Evolutionary conservation across 2,113 vertebrate species (phyloP).

Genomic region (Lophius piscatorius): DNA sequence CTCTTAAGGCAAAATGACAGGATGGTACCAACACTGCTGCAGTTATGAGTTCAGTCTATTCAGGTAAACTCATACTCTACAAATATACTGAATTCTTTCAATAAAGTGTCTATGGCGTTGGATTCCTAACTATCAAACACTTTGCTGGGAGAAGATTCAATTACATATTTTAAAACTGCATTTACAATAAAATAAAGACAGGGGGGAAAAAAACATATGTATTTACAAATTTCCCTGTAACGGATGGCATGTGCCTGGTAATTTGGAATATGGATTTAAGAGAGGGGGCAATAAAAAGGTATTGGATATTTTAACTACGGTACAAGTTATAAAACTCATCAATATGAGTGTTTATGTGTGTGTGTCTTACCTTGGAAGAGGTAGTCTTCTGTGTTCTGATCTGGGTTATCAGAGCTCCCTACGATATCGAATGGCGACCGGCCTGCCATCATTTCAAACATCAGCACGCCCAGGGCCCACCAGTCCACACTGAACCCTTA

Average conservation of each 20-base stretch:
- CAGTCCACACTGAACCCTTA: slow-evolving; percentile 97
- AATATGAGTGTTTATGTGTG: background rate
- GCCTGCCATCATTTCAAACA: slow-evolving; percentile 99
- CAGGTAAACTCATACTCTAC: background rate
- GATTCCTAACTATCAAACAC: no score
- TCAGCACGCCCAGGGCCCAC: slow-evolving; percentile 98
- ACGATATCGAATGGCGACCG: slow-evolving; percentile 98
- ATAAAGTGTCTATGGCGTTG: background rate
- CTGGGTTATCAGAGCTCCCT: slow-evolving; percentile 97
- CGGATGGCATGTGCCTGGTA: slow-evolving; percentile 55
- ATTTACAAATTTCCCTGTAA: slow-evolving; percentile 54
- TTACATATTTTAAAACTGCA: slow-evolving; percentile 10
- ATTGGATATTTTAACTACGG: slow-evolving; percentile 18
- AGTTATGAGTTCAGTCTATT: slow-evolving; percentile 21
- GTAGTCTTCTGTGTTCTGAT: slow-evolving; percentile 99
- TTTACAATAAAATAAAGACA: slow-evolving; percentile 4
- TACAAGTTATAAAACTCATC: background rate
- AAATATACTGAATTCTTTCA: background rate
- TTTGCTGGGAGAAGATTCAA: no score
- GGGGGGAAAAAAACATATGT: slow-evolving; percentile 10
- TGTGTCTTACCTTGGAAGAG: slow-evolving; percentile 92
- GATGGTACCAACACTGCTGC: slow-evolving; percentile 9
- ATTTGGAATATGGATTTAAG: slow-evolving; percentile 12
- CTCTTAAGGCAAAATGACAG: slow-evolving; percentile 7
- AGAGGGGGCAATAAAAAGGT: slow-evolving; percentile 52